Conservation (phyloP, 2,113 vertebrate genomes). For the Thamnophis sirtalis region DNA sequence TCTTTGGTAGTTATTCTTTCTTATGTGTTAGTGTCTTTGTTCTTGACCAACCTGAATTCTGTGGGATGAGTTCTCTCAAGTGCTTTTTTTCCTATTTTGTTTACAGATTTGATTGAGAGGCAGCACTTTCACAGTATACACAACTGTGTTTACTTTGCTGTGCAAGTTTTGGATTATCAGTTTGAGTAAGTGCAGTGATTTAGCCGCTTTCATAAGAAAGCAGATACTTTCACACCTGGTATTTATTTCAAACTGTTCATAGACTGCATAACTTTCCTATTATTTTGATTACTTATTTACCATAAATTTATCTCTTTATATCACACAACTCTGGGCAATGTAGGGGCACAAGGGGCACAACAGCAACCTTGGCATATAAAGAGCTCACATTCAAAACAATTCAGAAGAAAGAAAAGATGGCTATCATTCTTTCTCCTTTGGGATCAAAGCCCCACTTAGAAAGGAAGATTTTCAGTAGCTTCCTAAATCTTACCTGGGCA, state of each 20-base stretch:
- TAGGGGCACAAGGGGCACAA: background rate
- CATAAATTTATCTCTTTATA: background rate
- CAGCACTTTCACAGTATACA: conserved; percentile 86
- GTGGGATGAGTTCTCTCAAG: background rate
- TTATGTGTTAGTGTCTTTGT: background rate
- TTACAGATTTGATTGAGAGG: conserved; percentile 75
- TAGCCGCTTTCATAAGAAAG: background rate
- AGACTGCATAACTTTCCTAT: background rate
- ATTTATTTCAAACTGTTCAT: background rate
- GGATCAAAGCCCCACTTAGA: background rate
- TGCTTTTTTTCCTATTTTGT: conserved; percentile 5
- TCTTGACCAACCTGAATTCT: background rate
- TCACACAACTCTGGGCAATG: background rate
- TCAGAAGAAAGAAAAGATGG: background rate
- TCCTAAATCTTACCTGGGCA: background rate
- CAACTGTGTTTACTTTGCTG: conserved; percentile 96
- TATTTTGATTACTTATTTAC: background rate
- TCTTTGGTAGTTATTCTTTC: background rate
- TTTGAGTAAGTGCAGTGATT: conserved; percentile 81
- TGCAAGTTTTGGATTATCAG: conserved; percentile 87
- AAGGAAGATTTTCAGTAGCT: background rate
- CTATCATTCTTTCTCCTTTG: background rate
- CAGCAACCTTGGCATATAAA: background rate
- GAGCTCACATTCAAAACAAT: background rate
- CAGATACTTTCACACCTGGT: background rate